These are phyloP conservation scores for Crotalus tigris DNA, from an alignment of 2,113 vertebrate genomes.

Conservation along the genomic window DNA sequence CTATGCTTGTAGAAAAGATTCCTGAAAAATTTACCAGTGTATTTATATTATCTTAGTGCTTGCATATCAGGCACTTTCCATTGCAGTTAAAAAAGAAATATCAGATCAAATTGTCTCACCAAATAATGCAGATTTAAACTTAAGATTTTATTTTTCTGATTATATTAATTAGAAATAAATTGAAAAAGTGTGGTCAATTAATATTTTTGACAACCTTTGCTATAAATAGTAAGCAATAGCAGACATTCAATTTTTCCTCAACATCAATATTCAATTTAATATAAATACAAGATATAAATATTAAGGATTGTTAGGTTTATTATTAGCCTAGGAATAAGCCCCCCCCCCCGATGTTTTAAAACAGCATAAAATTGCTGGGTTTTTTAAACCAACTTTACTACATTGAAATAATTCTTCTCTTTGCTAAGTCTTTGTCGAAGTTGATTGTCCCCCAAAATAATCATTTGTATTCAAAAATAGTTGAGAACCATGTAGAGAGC, in stretches of 20 bases:
- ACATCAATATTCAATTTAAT: conserved; percentile 40
- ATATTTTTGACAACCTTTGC: conserved; percentile 41
- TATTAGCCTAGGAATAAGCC: conserved; percentile 11
- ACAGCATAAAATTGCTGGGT: neutral
- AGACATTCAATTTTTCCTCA: conserved; percentile 32
- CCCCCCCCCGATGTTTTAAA: neutral
- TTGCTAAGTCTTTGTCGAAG: neutral
- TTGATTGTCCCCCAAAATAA: neutral
- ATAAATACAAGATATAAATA: conserved; percentile 23
- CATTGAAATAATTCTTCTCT: neutral
- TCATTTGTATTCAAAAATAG: neutral
- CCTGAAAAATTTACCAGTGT: neutral
- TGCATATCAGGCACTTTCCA: neutral
- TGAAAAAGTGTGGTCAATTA: neutral
- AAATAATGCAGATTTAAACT: conserved; percentile 15
- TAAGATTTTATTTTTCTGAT: neutral
- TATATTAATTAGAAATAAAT: conserved; percentile 5
- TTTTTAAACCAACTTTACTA: conserved; percentile 9
- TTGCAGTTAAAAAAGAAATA: neutral
- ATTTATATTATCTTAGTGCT: neutral
- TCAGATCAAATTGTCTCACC: conserved; percentile 26
- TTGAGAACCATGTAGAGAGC: neutral
- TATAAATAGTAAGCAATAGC: conserved; percentile 12
- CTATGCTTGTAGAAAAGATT: conserved; percentile 5
- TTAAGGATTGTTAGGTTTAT: conserved; percentile 40